phyloP scores from a whole-genome alignment of 2,113 vertebrate species.

The Hystrix brachyura region DNA sequence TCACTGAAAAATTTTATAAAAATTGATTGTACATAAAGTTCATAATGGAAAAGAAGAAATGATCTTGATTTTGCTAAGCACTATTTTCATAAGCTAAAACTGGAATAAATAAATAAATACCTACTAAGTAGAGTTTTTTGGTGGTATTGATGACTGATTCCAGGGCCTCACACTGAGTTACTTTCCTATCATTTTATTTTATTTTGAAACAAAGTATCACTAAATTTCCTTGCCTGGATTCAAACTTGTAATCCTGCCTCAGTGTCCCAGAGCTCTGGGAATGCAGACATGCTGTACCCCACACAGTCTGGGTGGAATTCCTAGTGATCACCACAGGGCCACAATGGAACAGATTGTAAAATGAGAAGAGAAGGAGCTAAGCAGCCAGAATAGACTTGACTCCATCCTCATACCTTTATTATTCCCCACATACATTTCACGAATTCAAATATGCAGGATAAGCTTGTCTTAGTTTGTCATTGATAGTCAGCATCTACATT shows the following conservation, averaged over 20 bases:
- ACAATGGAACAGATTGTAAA: background rate
- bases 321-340: background rate
- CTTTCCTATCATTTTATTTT: background rate
- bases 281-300: background rate
- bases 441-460: background rate
- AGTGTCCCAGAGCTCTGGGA: background rate
- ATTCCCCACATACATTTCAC: background rate
- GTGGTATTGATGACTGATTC: background rate
- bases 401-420: background rate
- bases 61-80: background rate
- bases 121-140: background rate
- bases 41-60: background rate
- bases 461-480: constrained; percentile 1
- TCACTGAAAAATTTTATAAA: background rate
- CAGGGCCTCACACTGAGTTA: background rate
- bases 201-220: background rate
- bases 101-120: background rate
- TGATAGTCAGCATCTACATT: background rate
- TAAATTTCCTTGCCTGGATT: background rate
- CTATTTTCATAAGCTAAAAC: background rate
- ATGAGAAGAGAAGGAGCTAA: background rate
- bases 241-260: background rate
- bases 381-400: background rate
- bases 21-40: background rate
- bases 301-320: background rate